These are phyloP conservation scores for Perca flavescens DNA, from an alignment of 2,113 vertebrate genomes.

Conservation along the genomic window DNA sequence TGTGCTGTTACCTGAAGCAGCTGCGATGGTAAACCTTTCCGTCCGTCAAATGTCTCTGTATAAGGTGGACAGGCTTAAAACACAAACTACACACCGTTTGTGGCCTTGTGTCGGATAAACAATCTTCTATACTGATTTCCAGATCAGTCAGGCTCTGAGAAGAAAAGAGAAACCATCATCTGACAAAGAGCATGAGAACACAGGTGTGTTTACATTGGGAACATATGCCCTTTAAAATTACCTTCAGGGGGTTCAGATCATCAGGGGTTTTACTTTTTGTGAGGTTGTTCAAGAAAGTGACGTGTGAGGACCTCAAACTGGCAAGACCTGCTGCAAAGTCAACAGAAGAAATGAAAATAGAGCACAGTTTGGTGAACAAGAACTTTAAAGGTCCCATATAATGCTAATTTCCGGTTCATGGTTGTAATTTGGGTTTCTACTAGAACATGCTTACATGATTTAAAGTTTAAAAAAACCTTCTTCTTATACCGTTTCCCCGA, in stretches of 20 bases:
- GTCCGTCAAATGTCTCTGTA: slow-evolving; percentile 88
- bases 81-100: slow-evolving; percentile 74
- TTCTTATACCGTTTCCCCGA: too few relatives aligned
- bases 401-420: too few relatives aligned
- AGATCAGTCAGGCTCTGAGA: slow-evolving; percentile 50
- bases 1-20: slow-evolving; percentile 89
- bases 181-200: background rate
- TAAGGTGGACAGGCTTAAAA: slow-evolving; percentile 88
- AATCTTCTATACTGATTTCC: slow-evolving; percentile 10
- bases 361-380: background rate
- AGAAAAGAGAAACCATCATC: slow-evolving; percentile 28
- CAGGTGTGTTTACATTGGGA: background rate
- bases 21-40: slow-evolving; percentile 90
- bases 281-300: slow-evolving; percentile 44
- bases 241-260: slow-evolving; percentile 36
- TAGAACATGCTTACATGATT: too few relatives aligned
- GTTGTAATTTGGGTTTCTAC: too few relatives aligned
- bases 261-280: slow-evolving; percentile 43
- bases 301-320: slow-evolving; percentile 68
- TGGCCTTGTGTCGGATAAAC: slow-evolving; percentile 57
- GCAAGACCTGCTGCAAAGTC: slow-evolving; percentile 77
- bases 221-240: slow-evolving; percentile 9
- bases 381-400: background rate
- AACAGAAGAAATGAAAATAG: slow-evolving; percentile 58
- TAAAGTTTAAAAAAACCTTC: too few relatives aligned